Conservation (phyloP, 2,888 invertebrate genomes). For the Omphaloscelis lunosa region DNA sequence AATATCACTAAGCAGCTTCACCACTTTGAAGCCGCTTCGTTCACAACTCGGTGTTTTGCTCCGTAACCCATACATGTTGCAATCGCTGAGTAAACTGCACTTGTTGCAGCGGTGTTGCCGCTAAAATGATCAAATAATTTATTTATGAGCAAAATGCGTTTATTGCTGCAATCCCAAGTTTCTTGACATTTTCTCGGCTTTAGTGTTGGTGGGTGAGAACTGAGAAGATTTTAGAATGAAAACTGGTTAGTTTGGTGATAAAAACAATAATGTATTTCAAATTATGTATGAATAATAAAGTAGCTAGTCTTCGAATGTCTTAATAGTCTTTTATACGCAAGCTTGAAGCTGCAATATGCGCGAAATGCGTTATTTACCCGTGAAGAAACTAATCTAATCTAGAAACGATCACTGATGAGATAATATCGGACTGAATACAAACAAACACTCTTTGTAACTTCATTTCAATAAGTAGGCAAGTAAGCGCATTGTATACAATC, state of each 20-base stretch:
- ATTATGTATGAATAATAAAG: constrained; percentile 9
- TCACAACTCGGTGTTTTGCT: constrained; percentile 35
- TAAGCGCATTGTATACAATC: constrained; percentile 29
- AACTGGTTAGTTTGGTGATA: constrained; percentile 23
- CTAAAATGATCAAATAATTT: constrained; percentile 72
- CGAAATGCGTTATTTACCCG: not conserved
- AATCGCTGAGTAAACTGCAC: constrained; percentile 71
- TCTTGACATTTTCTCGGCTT: constrained; percentile 47
- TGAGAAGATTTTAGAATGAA: constrained; percentile 14
- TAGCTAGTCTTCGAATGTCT: constrained; percentile 8
- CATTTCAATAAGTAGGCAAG: constrained; percentile 19
- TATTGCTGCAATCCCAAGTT: constrained; percentile 58
- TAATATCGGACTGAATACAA: constrained; percentile 25
- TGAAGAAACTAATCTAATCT: constrained; percentile 29
- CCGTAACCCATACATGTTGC: constrained; percentile 68
- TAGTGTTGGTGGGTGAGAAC: constrained; percentile 15
- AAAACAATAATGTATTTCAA: not conserved
- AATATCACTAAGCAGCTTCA: constrained; percentile 28
- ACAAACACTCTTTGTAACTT: constrained; percentile 22
- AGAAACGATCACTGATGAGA: constrained; percentile 14
- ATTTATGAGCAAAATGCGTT: constrained; percentile 60
- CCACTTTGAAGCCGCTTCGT: constrained; percentile 40
- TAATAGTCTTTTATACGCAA: constrained; percentile 15
- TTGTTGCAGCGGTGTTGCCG: constrained; percentile 52
- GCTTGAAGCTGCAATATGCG: not conserved